Evolutionary conservation across 2,113 vertebrate genomes (phyloP).

Genomic region (Manacus vitellinus): DNA sequence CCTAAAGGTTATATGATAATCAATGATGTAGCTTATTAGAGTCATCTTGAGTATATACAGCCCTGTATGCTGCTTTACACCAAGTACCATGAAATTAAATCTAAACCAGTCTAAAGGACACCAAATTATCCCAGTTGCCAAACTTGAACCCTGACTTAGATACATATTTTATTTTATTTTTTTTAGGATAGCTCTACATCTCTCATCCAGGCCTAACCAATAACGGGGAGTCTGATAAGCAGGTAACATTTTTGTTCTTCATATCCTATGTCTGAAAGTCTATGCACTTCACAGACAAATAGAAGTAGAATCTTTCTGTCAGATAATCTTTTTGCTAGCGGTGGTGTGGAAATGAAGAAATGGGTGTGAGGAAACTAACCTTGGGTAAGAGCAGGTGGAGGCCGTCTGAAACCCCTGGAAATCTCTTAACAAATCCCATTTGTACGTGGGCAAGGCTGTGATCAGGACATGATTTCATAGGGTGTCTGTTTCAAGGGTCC

Average conservation of each 20-base stretch:
- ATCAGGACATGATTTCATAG: background rate
- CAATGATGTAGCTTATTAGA: background rate
- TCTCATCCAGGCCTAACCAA: background rate
- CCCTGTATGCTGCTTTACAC: background rate
- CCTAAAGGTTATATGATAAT: background rate
- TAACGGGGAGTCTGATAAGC: background rate
- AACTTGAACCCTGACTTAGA: background rate
- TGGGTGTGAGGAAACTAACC: background rate
- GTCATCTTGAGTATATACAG: background rate
- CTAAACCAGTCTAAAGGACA: background rate
- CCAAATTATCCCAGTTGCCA: background rate
- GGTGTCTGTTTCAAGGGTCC: background rate
- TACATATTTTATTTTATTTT: background rate
- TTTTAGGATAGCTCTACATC: background rate
- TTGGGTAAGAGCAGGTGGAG: background rate
- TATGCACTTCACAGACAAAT: background rate
- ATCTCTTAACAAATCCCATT: background rate
- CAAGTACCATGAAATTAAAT: background rate
- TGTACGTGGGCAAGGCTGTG: background rate
- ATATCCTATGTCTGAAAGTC: background rate
- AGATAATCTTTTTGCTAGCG: background rate
- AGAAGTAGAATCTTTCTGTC: background rate
- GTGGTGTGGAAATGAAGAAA: background rate
- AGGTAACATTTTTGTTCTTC: background rate
- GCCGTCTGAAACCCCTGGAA: background rate